Percentiles rank a stretch among this genome's conserved stretches.
Conservation (phyloP, 1,140 invertebrate species). For the Camponotus vicinus region DNA sequence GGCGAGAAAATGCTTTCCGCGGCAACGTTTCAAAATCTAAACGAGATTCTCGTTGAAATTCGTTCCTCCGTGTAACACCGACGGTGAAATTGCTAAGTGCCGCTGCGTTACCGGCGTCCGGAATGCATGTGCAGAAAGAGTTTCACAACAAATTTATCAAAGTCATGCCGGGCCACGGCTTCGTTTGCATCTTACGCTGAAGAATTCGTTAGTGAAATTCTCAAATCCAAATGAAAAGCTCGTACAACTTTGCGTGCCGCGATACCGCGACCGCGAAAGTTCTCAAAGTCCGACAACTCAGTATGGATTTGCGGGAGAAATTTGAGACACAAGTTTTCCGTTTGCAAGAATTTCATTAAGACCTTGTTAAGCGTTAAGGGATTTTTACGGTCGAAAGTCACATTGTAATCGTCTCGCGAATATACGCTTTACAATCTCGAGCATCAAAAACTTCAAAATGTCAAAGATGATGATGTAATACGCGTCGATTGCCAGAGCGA, state of each 20-base stretch:
- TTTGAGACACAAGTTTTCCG: constrained; percentile 56
- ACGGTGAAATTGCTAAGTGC: constrained; percentile 40
- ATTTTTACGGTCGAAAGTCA: constrained; percentile 48
- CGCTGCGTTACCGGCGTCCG: constrained; percentile 25
- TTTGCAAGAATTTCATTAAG: constrained; percentile 58
- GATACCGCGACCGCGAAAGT: constrained; percentile 60
- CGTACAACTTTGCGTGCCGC: constrained; percentile 43
- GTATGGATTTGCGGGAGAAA: constrained; percentile 54
- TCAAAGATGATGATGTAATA: neutral
- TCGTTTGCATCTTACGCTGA: constrained; percentile 52
- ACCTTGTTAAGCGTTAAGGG: constrained; percentile 48
- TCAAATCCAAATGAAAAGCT: constrained; percentile 59
- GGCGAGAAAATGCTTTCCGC: constrained; percentile 31
- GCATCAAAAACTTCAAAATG: neutral
- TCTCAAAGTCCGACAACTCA: constrained; percentile 55
- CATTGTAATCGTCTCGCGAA: constrained; percentile 17
- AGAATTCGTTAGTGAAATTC: constrained; percentile 67
- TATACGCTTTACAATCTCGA: neutral
- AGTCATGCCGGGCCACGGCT: constrained; percentile 45
- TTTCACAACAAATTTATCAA: constrained; percentile 59
- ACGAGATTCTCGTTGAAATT: constrained; percentile 36
- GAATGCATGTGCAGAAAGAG: constrained; percentile 48
- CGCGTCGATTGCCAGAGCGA: neutral
- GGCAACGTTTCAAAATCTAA: constrained; percentile 44
- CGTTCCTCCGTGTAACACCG: constrained; percentile 29